Percentiles rank a stretch among this genome's conserved stretches.
Evolutionary conservation across 2,888 invertebrate genomes (phyloP).

Genomic region (Drosophila testacea): DNA sequence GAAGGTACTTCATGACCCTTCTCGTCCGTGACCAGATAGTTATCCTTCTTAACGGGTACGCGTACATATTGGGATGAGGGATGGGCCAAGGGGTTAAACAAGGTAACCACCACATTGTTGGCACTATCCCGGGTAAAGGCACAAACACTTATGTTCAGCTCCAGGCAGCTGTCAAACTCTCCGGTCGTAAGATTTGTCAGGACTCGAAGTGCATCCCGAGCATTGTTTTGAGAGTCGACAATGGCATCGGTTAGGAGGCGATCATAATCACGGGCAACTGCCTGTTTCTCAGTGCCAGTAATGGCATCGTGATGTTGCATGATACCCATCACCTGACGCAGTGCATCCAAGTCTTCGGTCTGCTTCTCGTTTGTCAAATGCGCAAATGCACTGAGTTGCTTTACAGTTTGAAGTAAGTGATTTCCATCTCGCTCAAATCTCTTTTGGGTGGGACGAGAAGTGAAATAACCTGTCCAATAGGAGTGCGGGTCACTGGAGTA

Average conservation of each 20-base stretch:
- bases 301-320: conserved; percentile 97
- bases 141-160: conserved; percentile 88
- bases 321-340: conserved; percentile 87
- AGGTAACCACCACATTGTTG: conserved; percentile 87
- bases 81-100: conserved; percentile 93
- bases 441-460: conserved; percentile 92
- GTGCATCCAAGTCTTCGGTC: conserved; percentile 52
- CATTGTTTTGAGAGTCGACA: conserved; percentile 86
- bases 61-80: conserved; percentile 87
- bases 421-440: conserved; percentile 91
- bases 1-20: conserved; percentile 87
- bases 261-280: conserved; percentile 95
- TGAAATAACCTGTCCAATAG: conserved; percentile 97
- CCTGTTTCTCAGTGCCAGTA: conserved; percentile 94
- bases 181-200: conserved; percentile 75
- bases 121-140: conserved; percentile 87
- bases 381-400: conserved; percentile 89
- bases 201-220: conserved; percentile 68
- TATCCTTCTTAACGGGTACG: conserved; percentile 87
- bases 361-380: conserved; percentile 82
- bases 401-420: conserved; percentile 90
- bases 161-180: conserved; percentile 79
- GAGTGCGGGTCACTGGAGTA: conserved; percentile 94
- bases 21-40: conserved; percentile 88
- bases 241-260: conserved; percentile 90